Base-by-base conservation (phyloP, 1,140 invertebrate species). In the Heterodera carotae region DNA sequence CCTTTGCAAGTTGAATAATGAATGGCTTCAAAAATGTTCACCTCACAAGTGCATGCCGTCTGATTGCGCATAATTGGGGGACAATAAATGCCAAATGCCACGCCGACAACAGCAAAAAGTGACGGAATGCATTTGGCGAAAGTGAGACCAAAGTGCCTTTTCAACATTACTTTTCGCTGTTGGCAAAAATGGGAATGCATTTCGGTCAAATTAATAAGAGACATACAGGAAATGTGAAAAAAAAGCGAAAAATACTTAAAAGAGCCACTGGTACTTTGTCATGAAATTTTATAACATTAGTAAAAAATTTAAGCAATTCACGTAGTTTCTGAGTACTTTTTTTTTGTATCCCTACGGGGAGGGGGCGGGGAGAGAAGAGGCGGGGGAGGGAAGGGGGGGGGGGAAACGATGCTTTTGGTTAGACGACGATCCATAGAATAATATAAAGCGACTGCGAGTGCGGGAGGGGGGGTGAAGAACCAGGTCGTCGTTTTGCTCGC, bases 1-100 rank as follows among this genome's bases (percentile, higher is more conserved):
- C 39, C 6, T 43, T 43, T n/a, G n/a, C n/a, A n/a, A n/a, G n/a
- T n/a, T n/a, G n/a, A n/a, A n/a, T n/a, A n/a, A n/a, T 43, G 6
- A 12, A 43, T 43, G 39, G 6, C 12, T 56, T 56, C 12, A 43
- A 43, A 56, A 56, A 56, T 22, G 15, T 56, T 56, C 15, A 56
- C 12, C 48, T 69, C 71, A 75, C 85, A 86, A 10, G 82, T 76
- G 72, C 85, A 86, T 22, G 76, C 79, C 48, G 79, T 78, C 66
- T 85, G 84, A 75, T 85, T 86, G 29, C 82, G 75, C 62, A 86
- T 76, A 12, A 56, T 22, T 22, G 48, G 48, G 22, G 48, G 48
- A 56, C 48, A 56, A 22, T 56, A 56, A 22, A 15, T 22, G 22
- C 48, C 48, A 18, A 18, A 56, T 56, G 48, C 48, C 48, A 18